Evolutionary conservation across 2,113 vertebrate species (phyloP), one percentile per base, ranked within the genome.

Genomic region (Lonchura striata): DNA sequence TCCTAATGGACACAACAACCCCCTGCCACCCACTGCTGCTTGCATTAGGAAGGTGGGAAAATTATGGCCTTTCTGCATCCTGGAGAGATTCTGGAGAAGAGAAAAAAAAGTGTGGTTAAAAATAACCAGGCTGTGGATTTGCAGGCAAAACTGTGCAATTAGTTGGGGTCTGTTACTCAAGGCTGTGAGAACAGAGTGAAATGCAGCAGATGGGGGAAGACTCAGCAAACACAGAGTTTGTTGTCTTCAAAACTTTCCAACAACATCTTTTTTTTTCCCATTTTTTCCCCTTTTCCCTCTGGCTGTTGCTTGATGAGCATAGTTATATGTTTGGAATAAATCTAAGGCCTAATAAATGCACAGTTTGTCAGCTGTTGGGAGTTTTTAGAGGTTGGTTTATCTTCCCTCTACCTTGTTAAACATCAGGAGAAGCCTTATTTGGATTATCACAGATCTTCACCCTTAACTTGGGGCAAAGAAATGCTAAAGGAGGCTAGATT

Each of bases 401-500:
- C 35, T 63, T 52, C 35, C 7, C 25, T 42, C 19, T 72, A 9
- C 33, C 20, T 24, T 61, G 6, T 44, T 61, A 74, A 21, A 12
- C 12, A 46, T 25, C 27, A 30, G 33, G 19, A 65, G 11, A 33
- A 57, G 3, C 2, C 78, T 74, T 68, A 19, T 8, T 66, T 5
- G 35, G 22, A 3, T 59, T 69, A 17, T 30, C 56, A 47, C 1
- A 33, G 37, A 60, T 49, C 7, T n/a, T 59, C 15, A 24, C 3
- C 4, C 15, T 70, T 71, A 50, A 39, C 46, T 10, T 39, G n/a
- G 11, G 33, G 1, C 0, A 65, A 61, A 59, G 54, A 53, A 13
- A 7, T 0, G 1, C 21, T 50, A 14, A 68, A 47, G 16, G 4
- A 35, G n/a, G 2, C 21, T 46, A 46, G 44, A 46, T 20, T 46